Conservation (phyloP, 2,888 invertebrate species). For the Blastobasis adustella region DNA sequence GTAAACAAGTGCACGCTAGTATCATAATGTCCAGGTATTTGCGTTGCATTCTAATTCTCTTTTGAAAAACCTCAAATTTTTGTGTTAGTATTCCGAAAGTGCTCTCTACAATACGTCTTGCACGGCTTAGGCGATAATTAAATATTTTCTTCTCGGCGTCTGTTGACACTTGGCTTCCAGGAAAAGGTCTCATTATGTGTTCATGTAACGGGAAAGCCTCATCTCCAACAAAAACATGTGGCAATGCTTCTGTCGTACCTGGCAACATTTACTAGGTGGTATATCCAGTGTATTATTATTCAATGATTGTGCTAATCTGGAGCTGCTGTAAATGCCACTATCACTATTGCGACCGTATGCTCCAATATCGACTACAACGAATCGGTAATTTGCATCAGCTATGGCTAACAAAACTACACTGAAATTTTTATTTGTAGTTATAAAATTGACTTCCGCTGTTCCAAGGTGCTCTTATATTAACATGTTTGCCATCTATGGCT, state of each 20-base stretch:
- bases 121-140: constrained; percentile 3
- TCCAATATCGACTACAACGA: constrained; percentile 13
- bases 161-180: constrained; percentile 2
- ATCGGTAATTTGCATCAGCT: constrained; percentile 12
- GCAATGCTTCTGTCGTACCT: constrained; percentile 6
- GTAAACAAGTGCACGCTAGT: constrained; percentile 6
- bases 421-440: constrained; percentile 3
- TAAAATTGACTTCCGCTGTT: not conserved
- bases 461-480: not conserved
- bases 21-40: constrained; percentile 3
- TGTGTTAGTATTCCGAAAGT: constrained; percentile 5
- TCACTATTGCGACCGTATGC: constrained; percentile 11
- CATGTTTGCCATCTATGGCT: constrained; percentile 8
- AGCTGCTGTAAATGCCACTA: constrained; percentile 11
- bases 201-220: constrained; percentile 8
- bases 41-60: constrained; percentile 1
- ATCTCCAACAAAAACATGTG: constrained; percentile 10
- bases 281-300: constrained; percentile 8
- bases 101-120: constrained; percentile 2
- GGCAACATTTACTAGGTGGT: constrained; percentile 12
- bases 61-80: constrained; percentile 6
- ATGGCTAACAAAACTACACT: constrained; percentile 13
- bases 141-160: constrained; percentile 3
- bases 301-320: constrained; percentile 7
- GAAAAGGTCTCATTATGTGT: constrained; percentile 10